phyloP scores from a whole-genome alignment of 2,797 vertebrate species.

The Lerista edwardsae region DNA sequence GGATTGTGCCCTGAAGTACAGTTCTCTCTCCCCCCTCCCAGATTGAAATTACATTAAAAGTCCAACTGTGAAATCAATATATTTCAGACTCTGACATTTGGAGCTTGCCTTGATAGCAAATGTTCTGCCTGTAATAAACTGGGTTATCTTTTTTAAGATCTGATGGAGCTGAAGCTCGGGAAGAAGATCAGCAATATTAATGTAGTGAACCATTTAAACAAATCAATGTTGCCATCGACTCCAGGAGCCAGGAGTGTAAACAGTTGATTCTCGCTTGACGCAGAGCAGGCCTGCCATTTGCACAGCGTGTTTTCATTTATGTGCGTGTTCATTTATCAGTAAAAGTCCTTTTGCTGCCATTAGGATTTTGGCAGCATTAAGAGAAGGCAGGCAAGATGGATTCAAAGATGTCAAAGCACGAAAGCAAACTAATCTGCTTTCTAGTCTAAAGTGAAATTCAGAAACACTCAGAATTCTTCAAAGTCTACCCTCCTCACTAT shows the following conservation, averaged over 20 bases:
- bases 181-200: conserved; percentile 62
- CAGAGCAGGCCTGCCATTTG: conserved; percentile 50
- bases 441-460: conserved; percentile 50
- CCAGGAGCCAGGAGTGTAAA: conserved; percentile 50
- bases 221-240: conserved; percentile 59
- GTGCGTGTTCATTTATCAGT: conserved; percentile 49
- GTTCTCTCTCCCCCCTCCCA: conserved; percentile 12
- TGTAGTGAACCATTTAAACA: conserved; percentile 61
- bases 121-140: conserved; percentile 53
- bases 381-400: conserved; percentile 66
- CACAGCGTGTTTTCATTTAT: conserved; percentile 70
- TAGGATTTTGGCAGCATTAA: conserved; percentile 70
- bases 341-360: conserved; percentile 65
- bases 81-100: conserved; percentile 57
- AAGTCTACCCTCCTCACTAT: conserved; percentile 29
- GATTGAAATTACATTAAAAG: conserved; percentile 50
- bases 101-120: conserved; percentile 51
- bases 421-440: conserved; percentile 65
- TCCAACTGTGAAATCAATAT: conserved; percentile 57
- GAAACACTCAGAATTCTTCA: conserved; percentile 53
- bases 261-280: conserved; percentile 51
- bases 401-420: conserved; percentile 62
- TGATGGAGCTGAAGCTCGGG: conserved; percentile 50
- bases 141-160: conserved; percentile 54
- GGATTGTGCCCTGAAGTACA: no score